phyloP scores from a whole-genome alignment of 2,113 vertebrate genomes.

The Epinephelus cyanopodus region DNA sequence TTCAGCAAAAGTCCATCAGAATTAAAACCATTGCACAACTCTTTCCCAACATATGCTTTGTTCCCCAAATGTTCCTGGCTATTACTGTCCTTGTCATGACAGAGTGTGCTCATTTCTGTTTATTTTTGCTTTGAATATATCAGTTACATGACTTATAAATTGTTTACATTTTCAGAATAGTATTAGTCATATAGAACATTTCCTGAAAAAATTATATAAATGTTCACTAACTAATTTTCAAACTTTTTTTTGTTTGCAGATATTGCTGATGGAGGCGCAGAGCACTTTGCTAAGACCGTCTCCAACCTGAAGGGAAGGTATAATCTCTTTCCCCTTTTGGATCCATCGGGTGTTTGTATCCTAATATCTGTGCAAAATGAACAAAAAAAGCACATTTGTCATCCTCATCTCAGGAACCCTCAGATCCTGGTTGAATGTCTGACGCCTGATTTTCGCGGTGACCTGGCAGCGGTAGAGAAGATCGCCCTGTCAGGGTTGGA shows the following conservation, averaged over 20 bases:
- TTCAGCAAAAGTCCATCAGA: not conserved
- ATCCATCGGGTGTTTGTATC: not conserved
- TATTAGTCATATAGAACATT: not conserved
- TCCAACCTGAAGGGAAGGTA: slow-evolving; percentile 93
- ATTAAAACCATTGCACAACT: not conserved
- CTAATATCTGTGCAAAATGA: not conserved
- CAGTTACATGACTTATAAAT: not conserved
- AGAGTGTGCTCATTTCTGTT: not conserved
- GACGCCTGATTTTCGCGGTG: slow-evolving; percentile 96
- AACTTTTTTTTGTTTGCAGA: slow-evolving; percentile 85
- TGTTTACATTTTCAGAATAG: not conserved
- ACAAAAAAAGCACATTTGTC: not conserved
- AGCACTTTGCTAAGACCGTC: slow-evolving; percentile 94
- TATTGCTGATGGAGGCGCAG: slow-evolving; percentile 93
- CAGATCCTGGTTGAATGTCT: slow-evolving; percentile 95
- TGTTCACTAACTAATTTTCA: not conserved
- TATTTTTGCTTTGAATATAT: not conserved
- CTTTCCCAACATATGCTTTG: not conserved
- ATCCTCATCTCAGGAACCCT: slow-evolving; percentile 82
- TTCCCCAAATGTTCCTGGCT: not conserved
- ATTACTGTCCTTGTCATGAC: not conserved
- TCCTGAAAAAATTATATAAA: not conserved
- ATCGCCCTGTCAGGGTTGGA: slow-evolving; percentile 92
- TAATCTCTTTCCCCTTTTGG: not conserved
- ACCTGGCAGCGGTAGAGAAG: slow-evolving; percentile 90